phyloP scores from a whole-genome alignment of 2,797 vertebrate genomes.

The Pantherophis vulpinus region DNA sequence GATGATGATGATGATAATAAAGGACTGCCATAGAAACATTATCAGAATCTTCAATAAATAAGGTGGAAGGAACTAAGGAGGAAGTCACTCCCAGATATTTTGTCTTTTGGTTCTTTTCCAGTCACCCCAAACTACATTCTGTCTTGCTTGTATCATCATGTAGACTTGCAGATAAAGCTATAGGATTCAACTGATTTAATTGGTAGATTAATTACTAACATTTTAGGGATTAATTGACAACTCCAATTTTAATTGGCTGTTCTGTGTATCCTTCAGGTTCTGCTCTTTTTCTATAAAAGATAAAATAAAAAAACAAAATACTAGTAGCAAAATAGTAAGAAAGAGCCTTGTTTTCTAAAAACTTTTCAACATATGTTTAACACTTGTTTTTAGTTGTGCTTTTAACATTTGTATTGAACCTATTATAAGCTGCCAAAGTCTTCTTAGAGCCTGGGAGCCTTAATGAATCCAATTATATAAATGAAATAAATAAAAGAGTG shows the following conservation, averaged over 20 bases:
- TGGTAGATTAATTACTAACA: not conserved
- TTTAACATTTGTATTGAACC: not conserved
- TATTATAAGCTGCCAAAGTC: not conserved
- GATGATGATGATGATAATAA: too few relatives aligned
- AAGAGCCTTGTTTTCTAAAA: not conserved
- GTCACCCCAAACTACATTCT: not conserved
- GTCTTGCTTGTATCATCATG: not conserved
- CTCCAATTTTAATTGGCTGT: not conserved
- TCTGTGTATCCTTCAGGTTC: not conserved
- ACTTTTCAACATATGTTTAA: not conserved
- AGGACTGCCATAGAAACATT: not conserved
- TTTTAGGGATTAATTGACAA: not conserved
- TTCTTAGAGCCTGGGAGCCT: not conserved
- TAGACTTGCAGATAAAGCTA: not conserved
- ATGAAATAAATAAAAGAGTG: not conserved
- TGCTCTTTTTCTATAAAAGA: not conserved
- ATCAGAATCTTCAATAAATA: not conserved
- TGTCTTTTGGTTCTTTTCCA: too few relatives aligned
- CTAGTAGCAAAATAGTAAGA: not conserved
- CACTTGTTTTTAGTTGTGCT: not conserved
- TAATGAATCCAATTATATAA: not conserved
- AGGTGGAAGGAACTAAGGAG: not conserved
- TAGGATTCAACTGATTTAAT: not conserved
- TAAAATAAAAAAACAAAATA: not conserved
- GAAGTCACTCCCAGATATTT: not conserved